A percentile compares a stretch with the other conserved stretches of the same genome.
These are phyloP conservation scores for Temnothorax ravouxi DNA, from an alignment of 2,888 invertebrate genomes.

Conservation along the genomic window DNA sequence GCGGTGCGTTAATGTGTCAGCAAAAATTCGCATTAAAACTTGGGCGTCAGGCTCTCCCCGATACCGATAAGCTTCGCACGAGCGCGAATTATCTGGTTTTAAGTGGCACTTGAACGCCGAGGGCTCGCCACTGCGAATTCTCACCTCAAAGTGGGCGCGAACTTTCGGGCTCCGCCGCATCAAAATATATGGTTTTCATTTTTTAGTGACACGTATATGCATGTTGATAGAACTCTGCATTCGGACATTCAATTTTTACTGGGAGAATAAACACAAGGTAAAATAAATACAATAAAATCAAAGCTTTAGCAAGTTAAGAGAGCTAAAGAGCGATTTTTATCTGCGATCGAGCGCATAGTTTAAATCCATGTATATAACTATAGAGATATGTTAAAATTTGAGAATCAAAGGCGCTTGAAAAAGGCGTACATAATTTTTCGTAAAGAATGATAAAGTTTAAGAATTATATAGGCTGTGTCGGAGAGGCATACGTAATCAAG, in stretches of 20 bases:
- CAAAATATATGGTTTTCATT: not conserved
- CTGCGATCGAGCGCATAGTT: not conserved
- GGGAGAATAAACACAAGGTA: not conserved
- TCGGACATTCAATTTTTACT: conserved; percentile 7
- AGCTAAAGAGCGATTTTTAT: not conserved
- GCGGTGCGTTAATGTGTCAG: conserved; percentile 40
- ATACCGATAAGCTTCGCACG: not conserved
- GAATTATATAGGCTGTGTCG: not conserved
- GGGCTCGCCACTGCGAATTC: conserved; percentile 1
- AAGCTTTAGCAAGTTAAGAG: not conserved
- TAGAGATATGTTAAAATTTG: not conserved
- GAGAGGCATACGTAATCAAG: not conserved
- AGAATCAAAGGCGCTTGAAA: not conserved
- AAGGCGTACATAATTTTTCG: not conserved
- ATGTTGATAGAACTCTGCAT: not conserved
- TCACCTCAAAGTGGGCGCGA: not conserved
- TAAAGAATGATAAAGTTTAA: not conserved
- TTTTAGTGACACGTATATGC: not conserved
- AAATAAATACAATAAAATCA: not conserved
- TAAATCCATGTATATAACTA: not conserved
- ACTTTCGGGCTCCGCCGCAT: not conserved
- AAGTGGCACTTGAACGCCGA: conserved; percentile 17
- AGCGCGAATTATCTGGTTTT: conserved; percentile 6
- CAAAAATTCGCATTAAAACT: conserved; percentile 32
- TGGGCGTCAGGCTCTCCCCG: not conserved